Percentiles rank a stretch among this genome's conserved stretches.
Conservation (phyloP, 2,113 vertebrate genomes). For the Vulpes ferrilata region DNA sequence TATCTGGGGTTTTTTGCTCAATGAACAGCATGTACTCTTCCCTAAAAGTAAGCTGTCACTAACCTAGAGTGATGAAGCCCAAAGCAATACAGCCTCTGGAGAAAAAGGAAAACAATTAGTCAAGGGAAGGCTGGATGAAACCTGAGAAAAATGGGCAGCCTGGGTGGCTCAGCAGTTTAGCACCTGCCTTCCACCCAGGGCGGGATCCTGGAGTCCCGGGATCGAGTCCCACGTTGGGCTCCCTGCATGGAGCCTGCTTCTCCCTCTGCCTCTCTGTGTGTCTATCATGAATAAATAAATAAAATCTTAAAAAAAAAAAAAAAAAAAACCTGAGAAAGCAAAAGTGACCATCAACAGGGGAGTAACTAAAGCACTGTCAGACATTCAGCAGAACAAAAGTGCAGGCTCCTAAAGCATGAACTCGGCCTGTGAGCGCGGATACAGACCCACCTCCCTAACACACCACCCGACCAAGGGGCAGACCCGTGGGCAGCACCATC, state of each 20-base stretch:
- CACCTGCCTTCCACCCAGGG: no score
- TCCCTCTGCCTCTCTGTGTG: no score
- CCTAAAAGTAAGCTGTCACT: neutral
- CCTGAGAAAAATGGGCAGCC: neutral
- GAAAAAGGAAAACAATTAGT: slow-evolving; percentile 10
- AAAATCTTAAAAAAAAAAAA: no score
- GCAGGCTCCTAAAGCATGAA: neutral
- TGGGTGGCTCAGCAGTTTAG: no score
- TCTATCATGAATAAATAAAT: no score
- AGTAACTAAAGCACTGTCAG: neutral
- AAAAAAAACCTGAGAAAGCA: neutral
- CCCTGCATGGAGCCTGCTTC: no score
- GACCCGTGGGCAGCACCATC: neutral
- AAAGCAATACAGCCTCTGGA: neutral
- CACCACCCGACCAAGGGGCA: neutral
- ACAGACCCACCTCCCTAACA: neutral
- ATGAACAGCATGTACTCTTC: neutral
- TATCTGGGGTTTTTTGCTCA: neutral
- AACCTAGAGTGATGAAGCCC: neutral
- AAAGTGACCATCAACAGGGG: neutral
- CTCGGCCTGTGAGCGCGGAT: neutral
- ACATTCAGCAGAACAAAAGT: neutral
- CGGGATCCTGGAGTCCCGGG: no score
- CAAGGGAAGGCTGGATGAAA: neutral
- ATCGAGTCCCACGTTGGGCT: no score